Base-by-base conservation (phyloP, 1,140 invertebrate genomes). In the Rhysida immarginata region DNA sequence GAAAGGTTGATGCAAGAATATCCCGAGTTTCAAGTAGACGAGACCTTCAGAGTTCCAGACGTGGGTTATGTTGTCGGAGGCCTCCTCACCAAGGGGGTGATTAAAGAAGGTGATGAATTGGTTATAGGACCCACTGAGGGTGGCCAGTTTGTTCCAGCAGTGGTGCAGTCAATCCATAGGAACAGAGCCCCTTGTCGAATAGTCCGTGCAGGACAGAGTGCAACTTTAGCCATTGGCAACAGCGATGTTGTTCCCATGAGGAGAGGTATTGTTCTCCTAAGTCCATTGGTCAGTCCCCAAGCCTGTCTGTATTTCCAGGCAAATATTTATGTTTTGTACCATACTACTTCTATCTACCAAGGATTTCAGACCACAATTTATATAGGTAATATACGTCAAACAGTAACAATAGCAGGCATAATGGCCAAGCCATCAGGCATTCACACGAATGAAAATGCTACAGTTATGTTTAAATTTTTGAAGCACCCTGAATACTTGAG, bases 341-440 rank as follows among this genome's bases (percentile, higher is more conserved):
- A 96, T 68, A 75, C 81, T 0, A 87, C 81, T 1, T 79, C 80
- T 21, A 93, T 96, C 58, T 83, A 80, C 59, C 79, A 78, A 3
- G 91, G 91, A 18, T 96, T 93, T 71, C 90, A 96, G 76, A 85
- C 87, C 24, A 95, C 91, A 0, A 82, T 97, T 1, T 89, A 96
- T 66, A 86, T 96, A 56, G 92, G 90, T 1, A 96, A 92, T 66
- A 86, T 98, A 16, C 73, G 91, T 11, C 95, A 97, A 72, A 96
- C 92, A 0, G 92, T 88, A 20, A 82, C 95, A 21, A 81, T 94
- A 23, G 80, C 79, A 46, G 80, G 77, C 18, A 83, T 85, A 61
- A 75, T 81, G 71, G 75, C 75, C 24, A 62, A 58, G 65, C 43
- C 18, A 43, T 51, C 55, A 41, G 76, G 76, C 26, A 74, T 87